Base-by-base conservation (phyloP, 2,888 invertebrate genomes). In the Ptychoptera contaminata region DNA sequence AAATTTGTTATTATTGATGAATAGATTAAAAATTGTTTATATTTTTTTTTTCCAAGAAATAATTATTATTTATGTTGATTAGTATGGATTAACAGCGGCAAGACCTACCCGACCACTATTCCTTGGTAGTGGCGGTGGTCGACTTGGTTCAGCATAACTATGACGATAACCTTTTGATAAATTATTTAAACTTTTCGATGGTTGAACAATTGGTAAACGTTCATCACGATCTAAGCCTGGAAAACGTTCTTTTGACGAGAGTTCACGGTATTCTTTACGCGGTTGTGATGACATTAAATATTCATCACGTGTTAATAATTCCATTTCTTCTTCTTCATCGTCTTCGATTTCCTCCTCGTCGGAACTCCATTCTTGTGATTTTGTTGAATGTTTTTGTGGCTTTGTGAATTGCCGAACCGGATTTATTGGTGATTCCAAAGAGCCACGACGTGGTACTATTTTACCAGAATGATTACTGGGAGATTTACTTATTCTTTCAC, bases 401-500 rank as follows among this genome's bases (percentile, higher is more conserved):
- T 44, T 42, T 1, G 48, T 36, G 15, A 42, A 39, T 35, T 49
- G 48, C 34, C 44, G 32, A 16, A 7, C 32, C 10, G 15, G 31
- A 23, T 15, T 32, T 37, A 53, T 53, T 1, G 49, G 30, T 5
- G 54, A 54, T 37, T 62, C 58, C 2, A 60, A 46, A 3, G 58
- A 56, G 16, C 49, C 45, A 31, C 52, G 47, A 11, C 37, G 15
- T n/a, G 43, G 10, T 12, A 8, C 30, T 42, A 38, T 14, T n/a
- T 16, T 37, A 12, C 32, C 12, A 39, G 1, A 12, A 29, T 30
- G 11, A 30, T 37, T 12, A 12, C 41, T 38, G 31, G 38, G 11
- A 12, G 34, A 29, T 23, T 37, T 23, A 30, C 59, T 57, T 10
- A 76, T 69, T 46, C 76, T 67, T 54, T 82, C 79, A 48, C 79